These are phyloP conservation scores for Thymelicus acteon DNA, from an alignment of 2,888 invertebrate species.

Conservation along the genomic window DNA sequence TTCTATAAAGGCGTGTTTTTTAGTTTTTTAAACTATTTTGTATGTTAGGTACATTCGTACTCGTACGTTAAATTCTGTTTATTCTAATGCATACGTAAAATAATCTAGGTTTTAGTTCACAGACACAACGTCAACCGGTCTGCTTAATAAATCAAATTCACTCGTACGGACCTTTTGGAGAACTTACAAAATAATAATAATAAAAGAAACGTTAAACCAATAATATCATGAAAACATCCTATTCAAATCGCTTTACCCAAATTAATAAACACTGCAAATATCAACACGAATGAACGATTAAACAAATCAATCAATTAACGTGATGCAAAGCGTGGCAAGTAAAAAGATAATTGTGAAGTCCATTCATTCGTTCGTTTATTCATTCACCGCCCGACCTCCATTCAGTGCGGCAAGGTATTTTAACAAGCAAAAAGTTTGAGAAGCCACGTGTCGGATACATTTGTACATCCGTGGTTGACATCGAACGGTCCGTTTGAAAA, in stretches of 20 bases:
- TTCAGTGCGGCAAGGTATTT: slow-evolving; percentile 31
- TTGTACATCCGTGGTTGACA: not conserved
- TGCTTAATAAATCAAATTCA: too few species aligned
- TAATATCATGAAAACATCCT: too few species aligned
- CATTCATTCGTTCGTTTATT: slow-evolving; percentile 30
- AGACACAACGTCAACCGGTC: too few species aligned
- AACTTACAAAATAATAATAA: not conserved
- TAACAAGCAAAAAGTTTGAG: slow-evolving; percentile 37
- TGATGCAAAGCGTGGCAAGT: slow-evolving; percentile 8
- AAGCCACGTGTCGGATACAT: slow-evolving; percentile 20
- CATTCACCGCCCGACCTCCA: slow-evolving; percentile 22
- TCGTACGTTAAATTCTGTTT: too few species aligned
- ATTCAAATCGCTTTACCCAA: not conserved
- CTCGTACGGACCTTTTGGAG: too few species aligned
- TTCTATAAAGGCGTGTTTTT: too few species aligned
- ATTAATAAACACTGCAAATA: not conserved
- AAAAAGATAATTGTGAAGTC: slow-evolving; percentile 32
- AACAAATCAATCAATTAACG: slow-evolving; percentile 35
- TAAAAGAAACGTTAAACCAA: not conserved
- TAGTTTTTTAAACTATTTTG: too few species aligned
- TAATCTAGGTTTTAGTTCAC: too few species aligned
- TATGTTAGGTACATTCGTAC: too few species aligned
- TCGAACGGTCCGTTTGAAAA: not conserved
- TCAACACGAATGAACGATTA: slow-evolving; percentile 21
- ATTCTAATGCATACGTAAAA: too few species aligned